phyloP scores from a whole-genome alignment of 2,888 invertebrate genomes.

The Liposcelis brunnea region DNA sequence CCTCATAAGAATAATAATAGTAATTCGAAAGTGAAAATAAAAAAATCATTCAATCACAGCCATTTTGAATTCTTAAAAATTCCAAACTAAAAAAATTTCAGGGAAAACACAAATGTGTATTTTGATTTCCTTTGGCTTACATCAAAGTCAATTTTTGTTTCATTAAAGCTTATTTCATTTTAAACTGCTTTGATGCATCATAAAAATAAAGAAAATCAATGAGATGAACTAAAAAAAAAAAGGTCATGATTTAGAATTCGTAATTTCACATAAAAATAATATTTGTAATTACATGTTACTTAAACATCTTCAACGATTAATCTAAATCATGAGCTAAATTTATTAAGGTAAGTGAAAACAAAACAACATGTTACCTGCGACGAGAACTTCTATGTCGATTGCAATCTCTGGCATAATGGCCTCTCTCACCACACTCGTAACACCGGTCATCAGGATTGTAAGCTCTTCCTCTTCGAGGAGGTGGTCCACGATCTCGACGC shows the following conservation, averaged over 20 bases:
- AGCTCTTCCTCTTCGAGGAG: slow-evolving; percentile 38
- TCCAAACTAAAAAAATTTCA: no score
- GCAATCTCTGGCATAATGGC: slow-evolving; percentile 87
- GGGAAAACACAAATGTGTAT: no score
- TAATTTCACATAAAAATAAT: neutral
- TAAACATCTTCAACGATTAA: neutral
- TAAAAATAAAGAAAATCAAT: no score
- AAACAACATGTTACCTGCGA: slow-evolving; percentile 20
- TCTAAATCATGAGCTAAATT: neutral
- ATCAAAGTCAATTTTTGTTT: no score
- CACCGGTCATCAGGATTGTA: slow-evolving; percentile 84
- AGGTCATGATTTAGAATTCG: neutral
- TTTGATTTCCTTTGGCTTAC: no score
- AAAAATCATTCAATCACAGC: no score
- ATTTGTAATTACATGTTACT: neutral
- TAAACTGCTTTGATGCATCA: no score
- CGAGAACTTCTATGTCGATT: slow-evolving; percentile 43
- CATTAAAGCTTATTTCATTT: no score
- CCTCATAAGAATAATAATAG: no score
- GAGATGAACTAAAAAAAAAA: no score
- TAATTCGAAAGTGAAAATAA: no score
- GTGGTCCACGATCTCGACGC: slow-evolving; percentile 13
- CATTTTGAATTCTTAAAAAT: no score
- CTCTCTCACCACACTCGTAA: slow-evolving; percentile 86
- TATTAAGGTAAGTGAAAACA: neutral